Conservation (phyloP, 2,888 invertebrate species). For the Cataglyphis cursor region DNA sequence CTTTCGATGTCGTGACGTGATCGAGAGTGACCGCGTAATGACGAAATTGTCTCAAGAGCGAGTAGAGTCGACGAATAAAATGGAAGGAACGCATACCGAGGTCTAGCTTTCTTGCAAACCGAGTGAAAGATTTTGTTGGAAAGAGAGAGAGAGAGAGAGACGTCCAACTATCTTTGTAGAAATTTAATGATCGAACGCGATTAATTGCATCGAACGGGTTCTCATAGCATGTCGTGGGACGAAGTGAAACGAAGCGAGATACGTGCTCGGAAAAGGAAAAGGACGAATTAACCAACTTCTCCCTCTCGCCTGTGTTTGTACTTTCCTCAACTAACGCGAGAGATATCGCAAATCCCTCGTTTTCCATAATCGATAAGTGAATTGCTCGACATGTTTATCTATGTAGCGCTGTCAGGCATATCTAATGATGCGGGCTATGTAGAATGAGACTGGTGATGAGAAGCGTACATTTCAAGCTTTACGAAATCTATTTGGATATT, state of each 20-base stretch:
- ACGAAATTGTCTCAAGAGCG: conserved; percentile 52
- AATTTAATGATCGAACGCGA: conserved; percentile 58
- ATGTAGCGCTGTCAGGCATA: neutral
- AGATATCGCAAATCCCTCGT: conserved; percentile 47
- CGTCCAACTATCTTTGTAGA: conserved; percentile 30
- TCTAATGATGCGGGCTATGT: neutral
- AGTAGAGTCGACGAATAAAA: conserved; percentile 52
- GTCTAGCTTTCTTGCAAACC: conserved; percentile 39
- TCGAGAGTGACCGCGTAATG: conserved; percentile 44
- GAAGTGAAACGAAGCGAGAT: conserved; percentile 27
- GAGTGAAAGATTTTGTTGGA: conserved; percentile 56
- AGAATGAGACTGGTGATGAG: neutral
- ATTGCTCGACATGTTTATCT: neutral
- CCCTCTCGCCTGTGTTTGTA: conserved; percentile 12
- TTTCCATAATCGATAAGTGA: conserved; percentile 41
- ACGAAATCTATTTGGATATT: neutral
- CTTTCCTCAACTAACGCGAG: conserved; percentile 41
- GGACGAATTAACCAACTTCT: conserved; percentile 14
- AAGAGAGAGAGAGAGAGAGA: conserved; percentile 33
- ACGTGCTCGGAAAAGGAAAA: conserved; percentile 37
- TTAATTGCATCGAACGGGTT: conserved; percentile 59
- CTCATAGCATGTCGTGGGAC: conserved; percentile 30
- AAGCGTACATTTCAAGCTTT: neutral
- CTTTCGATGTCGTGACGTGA: conserved; percentile 49
- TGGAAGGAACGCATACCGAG: conserved; percentile 9